A percentile compares a stretch with the other conserved stretches of the same genome.
phyloP scores from a whole-genome alignment of 2,888 invertebrate species.

The Alcis repandata region DNA sequence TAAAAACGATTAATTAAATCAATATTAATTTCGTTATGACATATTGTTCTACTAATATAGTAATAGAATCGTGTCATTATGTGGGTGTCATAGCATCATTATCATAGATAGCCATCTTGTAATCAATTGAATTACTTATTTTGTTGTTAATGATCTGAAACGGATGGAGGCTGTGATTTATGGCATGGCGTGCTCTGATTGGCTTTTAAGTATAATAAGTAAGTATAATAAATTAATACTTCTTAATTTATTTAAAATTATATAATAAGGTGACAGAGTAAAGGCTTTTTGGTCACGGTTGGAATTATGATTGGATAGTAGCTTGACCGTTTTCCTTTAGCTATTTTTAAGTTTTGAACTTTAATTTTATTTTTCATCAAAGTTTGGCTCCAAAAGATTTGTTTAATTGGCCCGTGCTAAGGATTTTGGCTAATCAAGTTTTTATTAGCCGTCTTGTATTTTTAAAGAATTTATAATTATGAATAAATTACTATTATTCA shows the following conservation, averaged over 20 bases:
- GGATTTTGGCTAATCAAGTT: too few species aligned
- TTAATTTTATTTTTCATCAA: neutral
- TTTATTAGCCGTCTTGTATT: too few species aligned
- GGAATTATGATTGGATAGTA: neutral
- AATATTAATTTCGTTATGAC: conserved; percentile 34
- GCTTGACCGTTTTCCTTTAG: too few species aligned
- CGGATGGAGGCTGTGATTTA: conserved; percentile 26
- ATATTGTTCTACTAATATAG: conserved; percentile 40
- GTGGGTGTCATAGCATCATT: conserved; percentile 41
- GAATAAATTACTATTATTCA: too few species aligned
- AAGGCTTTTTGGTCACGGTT: neutral
- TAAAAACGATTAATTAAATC: conserved; percentile 29
- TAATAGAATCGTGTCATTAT: conserved; percentile 35
- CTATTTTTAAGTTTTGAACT: neutral
- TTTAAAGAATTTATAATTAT: too few species aligned
- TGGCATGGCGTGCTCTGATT: conserved; percentile 20
- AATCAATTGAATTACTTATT: conserved; percentile 38
- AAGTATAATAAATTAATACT: too few species aligned
- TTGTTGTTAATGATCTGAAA: conserved; percentile 21
- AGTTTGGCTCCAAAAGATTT: neutral
- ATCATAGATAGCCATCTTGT: conserved; percentile 39
- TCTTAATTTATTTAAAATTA: conserved; percentile 11
- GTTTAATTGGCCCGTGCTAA: neutral
- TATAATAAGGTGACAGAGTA: conserved; percentile 4
- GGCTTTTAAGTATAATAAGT: conserved; percentile 15